These are phyloP conservation scores for Cisticola juncidis DNA, from an alignment of 2,113 vertebrate genomes.

Conservation along the genomic window DNA sequence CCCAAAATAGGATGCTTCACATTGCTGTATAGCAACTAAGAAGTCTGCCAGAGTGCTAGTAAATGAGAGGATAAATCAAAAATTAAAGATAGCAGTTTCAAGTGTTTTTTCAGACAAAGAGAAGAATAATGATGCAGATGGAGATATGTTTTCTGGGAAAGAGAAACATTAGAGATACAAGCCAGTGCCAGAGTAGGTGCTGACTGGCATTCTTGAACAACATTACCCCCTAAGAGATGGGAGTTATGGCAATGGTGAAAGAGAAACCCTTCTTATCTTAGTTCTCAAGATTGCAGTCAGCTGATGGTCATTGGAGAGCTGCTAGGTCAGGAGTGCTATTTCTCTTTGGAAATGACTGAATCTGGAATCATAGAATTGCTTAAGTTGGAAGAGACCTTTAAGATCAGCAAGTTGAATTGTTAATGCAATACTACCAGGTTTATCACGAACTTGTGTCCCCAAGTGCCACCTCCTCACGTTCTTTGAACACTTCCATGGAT, in stretches of 20 bases:
- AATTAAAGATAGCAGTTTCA: neutral
- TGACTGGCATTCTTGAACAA: neutral
- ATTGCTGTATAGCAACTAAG: neutral
- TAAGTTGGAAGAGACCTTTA: neutral
- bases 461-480: neutral
- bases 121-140: neutral
- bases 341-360: neutral
- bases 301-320: neutral
- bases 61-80: slow-evolving; percentile 11
- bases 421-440: neutral
- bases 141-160: neutral
- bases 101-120: neutral
- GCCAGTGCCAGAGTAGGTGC: neutral
- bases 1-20: neutral
- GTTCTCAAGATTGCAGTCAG: neutral
- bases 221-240: neutral
- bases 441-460: neutral
- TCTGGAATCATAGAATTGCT: neutral
- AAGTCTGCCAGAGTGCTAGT: neutral
- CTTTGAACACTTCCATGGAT: neutral
- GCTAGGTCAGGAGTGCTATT: neutral
- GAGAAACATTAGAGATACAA: neutral
- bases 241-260: neutral
- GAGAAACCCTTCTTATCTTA: neutral
- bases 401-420: neutral